phyloP scores from a whole-genome alignment of 2,888 invertebrate species.

The Podotricha telesiphe region DNA sequence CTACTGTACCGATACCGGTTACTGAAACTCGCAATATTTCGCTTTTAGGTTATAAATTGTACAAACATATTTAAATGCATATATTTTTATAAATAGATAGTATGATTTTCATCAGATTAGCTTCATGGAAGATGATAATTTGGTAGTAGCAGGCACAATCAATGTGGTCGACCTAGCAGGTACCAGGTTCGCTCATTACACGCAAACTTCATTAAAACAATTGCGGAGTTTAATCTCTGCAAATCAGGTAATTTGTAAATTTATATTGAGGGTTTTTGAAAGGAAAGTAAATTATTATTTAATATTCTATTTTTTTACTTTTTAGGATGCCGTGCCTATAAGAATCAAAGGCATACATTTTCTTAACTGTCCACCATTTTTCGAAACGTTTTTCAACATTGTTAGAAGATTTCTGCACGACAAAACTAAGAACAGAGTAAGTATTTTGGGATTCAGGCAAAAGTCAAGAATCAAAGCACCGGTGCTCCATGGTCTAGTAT shows the following conservation, averaged over 20 bases:
- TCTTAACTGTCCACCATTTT: constrained; percentile 73
- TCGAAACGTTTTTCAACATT: constrained; percentile 76
- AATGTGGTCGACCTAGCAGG: constrained; percentile 76
- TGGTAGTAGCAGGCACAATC: constrained; percentile 66
- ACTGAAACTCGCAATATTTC: too few relatives aligned
- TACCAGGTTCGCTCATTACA: constrained; percentile 67
- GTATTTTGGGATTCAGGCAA: constrained; percentile 40
- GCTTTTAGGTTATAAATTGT: not conserved
- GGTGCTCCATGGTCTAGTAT: too few relatives aligned
- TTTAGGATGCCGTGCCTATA: constrained; percentile 81
- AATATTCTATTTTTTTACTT: constrained; percentile 38
- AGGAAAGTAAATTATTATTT: not conserved
- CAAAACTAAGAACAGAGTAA: constrained; percentile 78
- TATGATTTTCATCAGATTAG: constrained; percentile 55
- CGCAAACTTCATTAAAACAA: constrained; percentile 69
- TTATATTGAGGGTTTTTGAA: not conserved
- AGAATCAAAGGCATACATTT: constrained; percentile 81
- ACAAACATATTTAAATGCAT: not conserved
- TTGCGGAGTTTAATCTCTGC: constrained; percentile 69
- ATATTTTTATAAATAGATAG: not conserved
- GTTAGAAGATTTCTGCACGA: constrained; percentile 77
- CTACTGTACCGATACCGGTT: too few relatives aligned
- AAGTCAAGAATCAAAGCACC: too few relatives aligned
- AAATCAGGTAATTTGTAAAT: constrained; percentile 53
- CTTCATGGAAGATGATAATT: constrained; percentile 78